Conservation (phyloP, 1,140 invertebrate species). For the Eriosoma lanigerum region DNA sequence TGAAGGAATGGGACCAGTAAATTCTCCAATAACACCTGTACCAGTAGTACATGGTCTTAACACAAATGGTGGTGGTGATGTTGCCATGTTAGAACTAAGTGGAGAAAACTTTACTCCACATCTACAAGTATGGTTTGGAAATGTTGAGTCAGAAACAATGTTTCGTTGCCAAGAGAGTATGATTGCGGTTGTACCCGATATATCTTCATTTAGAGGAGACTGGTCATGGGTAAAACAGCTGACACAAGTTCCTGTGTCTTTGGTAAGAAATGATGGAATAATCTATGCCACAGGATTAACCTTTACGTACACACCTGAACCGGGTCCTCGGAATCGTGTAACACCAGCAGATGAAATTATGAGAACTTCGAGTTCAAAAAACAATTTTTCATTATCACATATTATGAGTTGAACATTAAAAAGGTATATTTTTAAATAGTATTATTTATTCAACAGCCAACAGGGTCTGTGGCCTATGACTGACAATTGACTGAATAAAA, state of each 20-base stretch:
- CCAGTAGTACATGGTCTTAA: constrained; percentile 92
- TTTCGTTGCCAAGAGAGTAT: constrained; percentile 77
- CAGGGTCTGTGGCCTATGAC: constrained; percentile 23
- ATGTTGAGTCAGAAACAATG: constrained; percentile 98
- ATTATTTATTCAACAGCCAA: constrained; percentile 37
- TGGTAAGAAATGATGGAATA: constrained; percentile 96
- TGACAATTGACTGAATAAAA: constrained; percentile 44
- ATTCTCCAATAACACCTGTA: constrained; percentile 93
- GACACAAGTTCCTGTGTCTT: constrained; percentile 90
- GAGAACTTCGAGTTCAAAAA: constrained; percentile 42
- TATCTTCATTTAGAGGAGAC: constrained; percentile 90
- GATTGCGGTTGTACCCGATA: constrained; percentile 91
- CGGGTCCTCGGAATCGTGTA: constrained; percentile 69
- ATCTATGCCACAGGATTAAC: constrained; percentile 97
- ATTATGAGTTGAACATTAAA: constrained; percentile 19
- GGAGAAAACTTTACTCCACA: constrained; percentile 98
- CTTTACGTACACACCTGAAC: constrained; percentile 96
- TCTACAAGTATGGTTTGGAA: constrained; percentile 97
- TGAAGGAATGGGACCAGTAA: constrained; percentile 97
- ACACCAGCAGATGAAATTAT: constrained; percentile 39
- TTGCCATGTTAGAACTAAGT: constrained; percentile 94
- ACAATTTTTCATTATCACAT: constrained; percentile 41
- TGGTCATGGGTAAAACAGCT: constrained; percentile 94
- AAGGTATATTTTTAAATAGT: constrained; percentile 17
- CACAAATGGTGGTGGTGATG: constrained; percentile 95